Evolutionary conservation across 1,140 invertebrate genomes (phyloP).

Genomic region (Ceratitis capitata): DNA sequence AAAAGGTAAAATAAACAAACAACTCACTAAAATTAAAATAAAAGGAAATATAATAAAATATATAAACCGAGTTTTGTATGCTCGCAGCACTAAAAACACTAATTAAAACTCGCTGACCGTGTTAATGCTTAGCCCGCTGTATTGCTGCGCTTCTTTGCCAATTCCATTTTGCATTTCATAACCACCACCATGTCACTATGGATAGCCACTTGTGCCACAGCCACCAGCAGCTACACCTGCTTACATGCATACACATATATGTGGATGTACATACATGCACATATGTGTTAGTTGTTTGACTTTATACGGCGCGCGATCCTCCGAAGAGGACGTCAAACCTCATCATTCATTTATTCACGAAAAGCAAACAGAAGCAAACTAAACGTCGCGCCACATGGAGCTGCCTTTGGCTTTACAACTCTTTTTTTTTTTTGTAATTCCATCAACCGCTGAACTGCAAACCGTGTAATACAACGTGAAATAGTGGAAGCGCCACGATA

Average conservation of each 20-base stretch:
- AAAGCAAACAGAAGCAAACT: neutral
- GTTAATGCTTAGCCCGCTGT: constrained; percentile 18
- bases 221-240: neutral
- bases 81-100: constrained; percentile 31
- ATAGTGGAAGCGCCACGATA: too few relatives aligned
- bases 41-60: neutral
- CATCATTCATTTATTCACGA: neutral
- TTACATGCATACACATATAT: neutral
- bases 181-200: neutral
- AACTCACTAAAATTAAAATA: neutral
- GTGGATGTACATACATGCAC: neutral
- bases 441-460: neutral
- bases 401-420: neutral
- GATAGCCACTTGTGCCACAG: constrained; percentile 1
- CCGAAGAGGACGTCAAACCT: neutral
- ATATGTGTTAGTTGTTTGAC: neutral
- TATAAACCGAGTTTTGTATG: constrained; percentile 26
- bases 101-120: constrained; percentile 37
- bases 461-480: neutral
- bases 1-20: neutral
- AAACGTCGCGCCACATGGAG: neutral
- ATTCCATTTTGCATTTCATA: neutral
- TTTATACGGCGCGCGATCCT: neutral
- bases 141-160: neutral
- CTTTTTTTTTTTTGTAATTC: neutral